Conservation (phyloP, 2,888 invertebrate genomes). For the Athripsodes cinereus region DNA sequence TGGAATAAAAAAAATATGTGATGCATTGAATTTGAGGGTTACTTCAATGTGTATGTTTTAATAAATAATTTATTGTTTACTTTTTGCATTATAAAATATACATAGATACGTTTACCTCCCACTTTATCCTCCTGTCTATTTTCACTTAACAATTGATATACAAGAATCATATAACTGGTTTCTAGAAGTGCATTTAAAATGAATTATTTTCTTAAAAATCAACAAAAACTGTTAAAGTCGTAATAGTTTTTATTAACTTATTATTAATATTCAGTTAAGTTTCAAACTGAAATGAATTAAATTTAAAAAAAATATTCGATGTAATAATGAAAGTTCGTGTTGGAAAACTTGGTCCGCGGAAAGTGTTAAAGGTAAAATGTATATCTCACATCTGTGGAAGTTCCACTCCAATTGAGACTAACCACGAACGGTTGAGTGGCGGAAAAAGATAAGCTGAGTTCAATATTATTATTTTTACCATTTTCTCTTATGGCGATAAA, state of each 20-base stretch:
- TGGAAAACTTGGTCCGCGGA: neutral
- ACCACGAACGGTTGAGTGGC: neutral
- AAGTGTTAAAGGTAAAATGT: neutral
- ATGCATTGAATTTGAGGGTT: too few relatives aligned
- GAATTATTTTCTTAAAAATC: too few relatives aligned
- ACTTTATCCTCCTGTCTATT: too few relatives aligned
- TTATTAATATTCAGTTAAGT: too few relatives aligned
- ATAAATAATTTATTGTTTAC: neutral
- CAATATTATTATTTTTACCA: neutral
- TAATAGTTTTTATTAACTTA: too few relatives aligned
- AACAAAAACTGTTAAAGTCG: too few relatives aligned
- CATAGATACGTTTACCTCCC: too few relatives aligned
- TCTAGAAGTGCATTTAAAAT: too few relatives aligned
- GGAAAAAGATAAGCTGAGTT: constrained; percentile 1
- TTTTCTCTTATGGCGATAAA: neutral
- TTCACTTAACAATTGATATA: too few relatives aligned
- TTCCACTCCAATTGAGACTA: neutral
- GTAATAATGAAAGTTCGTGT: neutral
- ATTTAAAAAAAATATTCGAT: neutral
- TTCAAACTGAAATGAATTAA: too few relatives aligned
- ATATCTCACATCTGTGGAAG: neutral
- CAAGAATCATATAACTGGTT: too few relatives aligned
- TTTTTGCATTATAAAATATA: neutral
- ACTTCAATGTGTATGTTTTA: neutral
- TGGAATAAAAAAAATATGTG: too few relatives aligned